Conservation (phyloP, 2,113 vertebrate genomes). For the Elephas maximus region DNA sequence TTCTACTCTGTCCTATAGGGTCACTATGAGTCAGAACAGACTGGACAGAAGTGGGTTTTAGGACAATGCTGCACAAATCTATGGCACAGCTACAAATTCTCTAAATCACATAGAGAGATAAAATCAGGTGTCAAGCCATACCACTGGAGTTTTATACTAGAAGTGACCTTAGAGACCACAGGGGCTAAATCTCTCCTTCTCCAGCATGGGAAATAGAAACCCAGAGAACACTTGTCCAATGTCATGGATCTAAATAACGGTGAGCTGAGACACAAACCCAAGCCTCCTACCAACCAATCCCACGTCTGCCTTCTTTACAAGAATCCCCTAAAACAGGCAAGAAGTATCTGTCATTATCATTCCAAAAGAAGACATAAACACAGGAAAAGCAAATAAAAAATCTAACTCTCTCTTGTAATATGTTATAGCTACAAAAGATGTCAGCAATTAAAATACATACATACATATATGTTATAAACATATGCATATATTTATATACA, state of each 20-base stretch:
- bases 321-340: neutral
- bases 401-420: neutral
- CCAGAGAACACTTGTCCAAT: neutral
- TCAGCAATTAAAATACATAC: neutral
- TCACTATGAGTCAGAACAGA: neutral
- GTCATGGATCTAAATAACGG: neutral
- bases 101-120: neutral
- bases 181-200: neutral
- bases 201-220: neutral
- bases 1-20: neutral
- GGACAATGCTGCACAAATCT: neutral
- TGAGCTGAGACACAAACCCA: neutral
- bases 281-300: neutral
- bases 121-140: neutral
- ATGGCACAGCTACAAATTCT: neutral
- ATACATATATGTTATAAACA: neutral
- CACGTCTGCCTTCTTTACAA: neutral
- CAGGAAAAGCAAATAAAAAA: neutral
- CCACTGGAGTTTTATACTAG: neutral
- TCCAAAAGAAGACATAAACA: neutral
- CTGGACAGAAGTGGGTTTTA: neutral
- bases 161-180: neutral
- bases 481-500: too few species aligned
- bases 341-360: accelerated
- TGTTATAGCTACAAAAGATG: neutral